Base-by-base conservation (phyloP, 2,797 vertebrate genomes). In the Spatula versicolor region DNA sequence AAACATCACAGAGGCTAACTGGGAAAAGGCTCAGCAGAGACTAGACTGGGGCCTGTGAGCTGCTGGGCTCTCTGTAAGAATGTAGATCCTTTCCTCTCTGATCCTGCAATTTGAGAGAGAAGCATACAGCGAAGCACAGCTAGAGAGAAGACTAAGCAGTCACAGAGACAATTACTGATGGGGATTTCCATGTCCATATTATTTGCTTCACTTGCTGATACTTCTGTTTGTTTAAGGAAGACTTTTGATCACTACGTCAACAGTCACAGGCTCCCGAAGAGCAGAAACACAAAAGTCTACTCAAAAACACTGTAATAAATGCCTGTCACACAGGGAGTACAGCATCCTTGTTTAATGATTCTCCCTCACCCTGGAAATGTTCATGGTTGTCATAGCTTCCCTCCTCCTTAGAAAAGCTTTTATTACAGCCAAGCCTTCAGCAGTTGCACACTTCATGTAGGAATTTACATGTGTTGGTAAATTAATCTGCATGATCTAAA, bases 401-500 rank as follows among this genome's bases (percentile, higher is more conserved):
- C 69, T 88, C 33, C 58, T 90, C 39, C 87, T 81, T 91, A 59
- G 28, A 84, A 81, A 86, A 94, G 13, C 59, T 82, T 93, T 78
- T 72, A 79, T 82, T 83, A 86, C 62, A 93, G 74, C 35, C 83
- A 88, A 90, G 76, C n/a, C 25, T 56, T 59, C 71, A 94, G 73
- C 48, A 88, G 69, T 9, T 93, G 83, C 80, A 88, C 67, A 90
- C 59, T 88, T 94, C 55, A 71, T 33, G 43, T 31, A 88, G 55
- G 84, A 96, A 95, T 95, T 84, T 81, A 83, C 59, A 87, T 31
- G 82, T 89, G 58, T 83, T 89, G 81, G 66, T 91, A 96, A 92
- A 92, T 75, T 90, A 91, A 91, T 91, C 76, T 78, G 79, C 89
- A 75, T 1, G 2, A 83, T 66, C 69, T 89, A 93, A 91, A 92